Conservation (phyloP, 2,888 invertebrate genomes). For the Calliphora vomitoria region DNA sequence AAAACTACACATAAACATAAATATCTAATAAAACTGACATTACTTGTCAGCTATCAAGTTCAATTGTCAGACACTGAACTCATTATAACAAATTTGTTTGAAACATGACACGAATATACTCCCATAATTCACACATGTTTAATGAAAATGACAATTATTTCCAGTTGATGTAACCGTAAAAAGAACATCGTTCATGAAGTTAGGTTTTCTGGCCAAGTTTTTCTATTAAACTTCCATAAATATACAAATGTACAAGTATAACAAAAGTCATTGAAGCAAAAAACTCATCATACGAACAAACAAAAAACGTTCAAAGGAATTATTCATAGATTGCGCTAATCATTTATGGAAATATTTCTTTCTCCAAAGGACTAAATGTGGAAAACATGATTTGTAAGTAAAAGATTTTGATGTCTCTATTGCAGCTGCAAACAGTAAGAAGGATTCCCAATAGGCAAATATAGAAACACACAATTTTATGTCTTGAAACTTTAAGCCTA, state of each 20-base stretch:
- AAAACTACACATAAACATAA: too few species aligned
- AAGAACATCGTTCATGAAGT: not conserved
- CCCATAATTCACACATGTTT: constrained; percentile 6
- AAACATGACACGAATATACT: not conserved
- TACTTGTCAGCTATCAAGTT: not conserved
- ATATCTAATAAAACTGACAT: too few species aligned
- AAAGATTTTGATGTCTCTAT: constrained; percentile 47
- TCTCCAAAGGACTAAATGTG: constrained; percentile 33
- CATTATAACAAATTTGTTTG: not conserved
- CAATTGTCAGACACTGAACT: not conserved
- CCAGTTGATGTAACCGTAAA: constrained; percentile 28
- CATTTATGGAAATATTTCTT: constrained; percentile 44
- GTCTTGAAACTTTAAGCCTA: not conserved
- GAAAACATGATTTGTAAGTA: constrained; percentile 26
- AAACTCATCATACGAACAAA: not conserved
- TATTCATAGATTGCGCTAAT: constrained; percentile 16
- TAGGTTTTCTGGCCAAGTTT: not conserved
- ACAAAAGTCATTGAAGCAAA: not conserved
- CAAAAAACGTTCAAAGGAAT: constrained; percentile 18
- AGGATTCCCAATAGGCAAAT: not conserved
- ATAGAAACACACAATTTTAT: not conserved
- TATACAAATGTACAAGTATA: not conserved
- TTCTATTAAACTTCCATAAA: constrained; percentile 1
- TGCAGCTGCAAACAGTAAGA: constrained; percentile 39
- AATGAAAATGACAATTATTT: constrained; percentile 31